Base-by-base conservation (phyloP, 2,888 invertebrate genomes). In the Brassicogethes aeneus region DNA sequence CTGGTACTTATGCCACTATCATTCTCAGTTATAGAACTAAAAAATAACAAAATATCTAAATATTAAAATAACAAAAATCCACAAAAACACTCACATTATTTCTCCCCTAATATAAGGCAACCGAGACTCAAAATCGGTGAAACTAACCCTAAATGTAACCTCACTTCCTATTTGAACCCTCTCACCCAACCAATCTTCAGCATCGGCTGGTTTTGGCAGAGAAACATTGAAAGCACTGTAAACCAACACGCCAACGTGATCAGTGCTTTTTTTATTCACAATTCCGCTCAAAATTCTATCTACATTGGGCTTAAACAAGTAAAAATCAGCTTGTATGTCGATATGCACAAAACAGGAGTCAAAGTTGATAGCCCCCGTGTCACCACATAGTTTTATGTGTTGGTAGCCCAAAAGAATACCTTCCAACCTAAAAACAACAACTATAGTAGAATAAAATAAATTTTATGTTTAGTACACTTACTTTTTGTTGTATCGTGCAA, bases 151-250 rank as follows among this genome's bases (percentile, higher is more conserved):
- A 56, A 84, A 79, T 40, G 68, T 65, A 5, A 82, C 72, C 59
- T 77, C 73, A 57, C 80, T 76, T 0, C 79, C 80, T 53, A 79
- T 70, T 37, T 70, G 57, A 15, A 79, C 66, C 42, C 65, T 62
- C 31, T 70, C 54, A 1, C 80, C 81, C 41, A 73, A 57, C 82
- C 82, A 82, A 48, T 71, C 64, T 38, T 61, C 57, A 3, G 39
- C 36, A 50, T 71, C 65, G 38, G 61, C 55, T 3, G 76, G 75
- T 53, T 76, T 72, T 31, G 79, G 79, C 34, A 85, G 73, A 2
- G 82, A 80, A 8, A 82, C 79, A 66, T 84, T 83, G 56, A 85
- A 85, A 15, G 76, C 72, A 54, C 78, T 73, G 59, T 85, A 82
- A 0, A 84, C 77, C 38, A 85, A 69, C 47, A 82, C 74, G 2